phyloP scores from a whole-genome alignment of 2,113 vertebrate genomes.

The Desmodus rotundus region DNA sequence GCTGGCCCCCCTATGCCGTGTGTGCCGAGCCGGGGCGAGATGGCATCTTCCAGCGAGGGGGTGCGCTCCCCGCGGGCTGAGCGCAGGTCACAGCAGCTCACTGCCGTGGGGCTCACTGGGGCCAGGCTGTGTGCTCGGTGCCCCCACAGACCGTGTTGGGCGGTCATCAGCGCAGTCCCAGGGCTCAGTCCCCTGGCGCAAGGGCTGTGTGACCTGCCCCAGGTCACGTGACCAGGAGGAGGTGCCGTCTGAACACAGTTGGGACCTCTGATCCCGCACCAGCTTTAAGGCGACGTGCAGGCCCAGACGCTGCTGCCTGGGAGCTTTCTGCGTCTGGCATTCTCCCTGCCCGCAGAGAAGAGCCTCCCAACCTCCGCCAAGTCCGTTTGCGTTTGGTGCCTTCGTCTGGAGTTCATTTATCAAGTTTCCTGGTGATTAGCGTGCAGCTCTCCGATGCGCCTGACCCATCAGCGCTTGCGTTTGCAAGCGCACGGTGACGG shows the following conservation, averaged over 20 bases:
- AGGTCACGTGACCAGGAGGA: background rate
- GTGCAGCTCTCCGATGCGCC: background rate
- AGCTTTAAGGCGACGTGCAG: fast-evolving
- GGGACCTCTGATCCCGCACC: fast-evolving
- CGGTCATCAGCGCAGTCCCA: fast-evolving
- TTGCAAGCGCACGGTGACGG: background rate
- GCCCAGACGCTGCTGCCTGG: background rate
- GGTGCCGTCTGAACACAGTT: fast-evolving
- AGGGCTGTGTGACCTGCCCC: fast-evolving
- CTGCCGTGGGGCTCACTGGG: no score
- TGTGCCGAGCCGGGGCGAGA: no score
- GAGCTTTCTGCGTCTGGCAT: background rate
- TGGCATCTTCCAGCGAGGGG: no score
- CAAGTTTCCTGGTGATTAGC: background rate
- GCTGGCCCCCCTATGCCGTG: fast-evolving
- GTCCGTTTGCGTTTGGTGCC: background rate
- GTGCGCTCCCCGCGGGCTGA: fast-evolving
- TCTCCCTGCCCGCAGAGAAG: background rate
- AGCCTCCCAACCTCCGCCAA: background rate
- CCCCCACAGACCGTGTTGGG: fast-evolving
- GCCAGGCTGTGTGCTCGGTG: fast-evolving
- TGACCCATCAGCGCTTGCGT: background rate
- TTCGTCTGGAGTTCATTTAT: background rate
- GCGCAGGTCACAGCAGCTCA: background rate
- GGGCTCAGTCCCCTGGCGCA: fast-evolving